Percentiles rank a stretch among this genome's conserved stretches.
Conservation (phyloP, 2,797 vertebrate genomes). For the Artibeus lituratus region DNA sequence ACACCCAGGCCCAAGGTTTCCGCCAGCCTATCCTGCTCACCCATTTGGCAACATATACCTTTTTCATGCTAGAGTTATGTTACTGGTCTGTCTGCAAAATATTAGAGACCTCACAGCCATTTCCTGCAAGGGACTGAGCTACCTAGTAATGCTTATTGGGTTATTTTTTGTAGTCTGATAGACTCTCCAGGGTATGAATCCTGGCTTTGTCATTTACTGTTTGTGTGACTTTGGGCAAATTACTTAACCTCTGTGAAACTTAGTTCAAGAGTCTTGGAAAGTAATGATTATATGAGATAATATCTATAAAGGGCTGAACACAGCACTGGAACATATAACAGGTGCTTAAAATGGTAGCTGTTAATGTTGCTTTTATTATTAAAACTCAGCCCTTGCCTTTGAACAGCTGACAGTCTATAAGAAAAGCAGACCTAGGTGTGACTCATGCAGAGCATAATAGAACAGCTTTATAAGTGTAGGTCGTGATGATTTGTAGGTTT, state of each 20-base stretch:
- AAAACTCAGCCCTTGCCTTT: not conserved
- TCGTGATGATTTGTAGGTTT: not conserved
- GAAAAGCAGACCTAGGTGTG: not conserved
- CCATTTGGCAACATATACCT: not conserved
- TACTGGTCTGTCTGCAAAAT: not conserved
- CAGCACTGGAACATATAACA: not conserved
- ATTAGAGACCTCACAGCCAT: not conserved
- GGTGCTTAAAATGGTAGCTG: not conserved
- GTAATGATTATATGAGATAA: not conserved
- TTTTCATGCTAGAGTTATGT: not conserved
- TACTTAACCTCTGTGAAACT: not conserved
- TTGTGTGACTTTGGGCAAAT: not conserved
- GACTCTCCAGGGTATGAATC: not conserved
- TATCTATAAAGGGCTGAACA: not conserved
- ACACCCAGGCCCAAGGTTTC: not conserved
- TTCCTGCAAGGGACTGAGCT: not conserved
- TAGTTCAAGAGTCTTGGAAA: not conserved
- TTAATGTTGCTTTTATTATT: not conserved
- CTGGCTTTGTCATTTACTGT: not conserved
- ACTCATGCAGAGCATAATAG: not conserved
- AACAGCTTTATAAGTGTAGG: not conserved
- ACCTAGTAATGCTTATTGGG: not conserved
- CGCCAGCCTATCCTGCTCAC: not conserved
- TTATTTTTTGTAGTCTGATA: not conserved
- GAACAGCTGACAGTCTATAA: not conserved